These are phyloP conservation scores for Neosilurus hyrtlii DNA, from an alignment of 2,797 vertebrate genomes.

Conservation along the genomic window DNA sequence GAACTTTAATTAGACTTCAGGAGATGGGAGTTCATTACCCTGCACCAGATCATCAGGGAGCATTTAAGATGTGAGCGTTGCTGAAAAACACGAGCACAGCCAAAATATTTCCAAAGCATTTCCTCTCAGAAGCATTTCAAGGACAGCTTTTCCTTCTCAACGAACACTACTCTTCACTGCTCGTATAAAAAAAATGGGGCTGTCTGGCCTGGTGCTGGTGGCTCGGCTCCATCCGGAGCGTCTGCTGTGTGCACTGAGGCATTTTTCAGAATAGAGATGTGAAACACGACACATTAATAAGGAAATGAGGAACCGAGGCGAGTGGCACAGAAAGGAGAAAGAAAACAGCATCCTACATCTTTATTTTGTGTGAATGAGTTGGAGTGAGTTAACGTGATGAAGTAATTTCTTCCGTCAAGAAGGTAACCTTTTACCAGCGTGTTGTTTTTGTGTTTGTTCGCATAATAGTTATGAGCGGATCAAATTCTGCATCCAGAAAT, in stretches of 20 bases:
- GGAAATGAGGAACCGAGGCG: conserved; percentile 20
- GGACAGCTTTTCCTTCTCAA: not conserved
- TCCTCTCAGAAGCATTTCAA: not conserved
- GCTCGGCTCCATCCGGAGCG: too few species aligned
- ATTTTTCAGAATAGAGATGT: conserved; percentile 30
- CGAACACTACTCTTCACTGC: not conserved
- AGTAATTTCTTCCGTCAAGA: too few species aligned
- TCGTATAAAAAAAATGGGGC: not conserved
- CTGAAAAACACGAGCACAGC: not conserved
- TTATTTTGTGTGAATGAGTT: not conserved
- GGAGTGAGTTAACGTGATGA: not conserved
- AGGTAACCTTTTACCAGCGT: too few species aligned
- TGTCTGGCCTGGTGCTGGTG: not conserved
- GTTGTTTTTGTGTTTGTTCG: too few species aligned
- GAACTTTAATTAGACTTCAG: not conserved
- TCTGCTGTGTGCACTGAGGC: not conserved
- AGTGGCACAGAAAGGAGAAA: not conserved
- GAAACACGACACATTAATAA: conserved; percentile 25
- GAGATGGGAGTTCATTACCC: not conserved
- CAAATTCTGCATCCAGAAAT: too few species aligned
- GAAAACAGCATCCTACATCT: not conserved
- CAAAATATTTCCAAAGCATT: not conserved
- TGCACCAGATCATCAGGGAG: not conserved
- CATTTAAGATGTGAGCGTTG: not conserved
- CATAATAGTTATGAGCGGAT: too few species aligned